Evolutionary conservation across 2,888 invertebrate genomes (phyloP).

Genomic region (Hylaea fasciaria): DNA sequence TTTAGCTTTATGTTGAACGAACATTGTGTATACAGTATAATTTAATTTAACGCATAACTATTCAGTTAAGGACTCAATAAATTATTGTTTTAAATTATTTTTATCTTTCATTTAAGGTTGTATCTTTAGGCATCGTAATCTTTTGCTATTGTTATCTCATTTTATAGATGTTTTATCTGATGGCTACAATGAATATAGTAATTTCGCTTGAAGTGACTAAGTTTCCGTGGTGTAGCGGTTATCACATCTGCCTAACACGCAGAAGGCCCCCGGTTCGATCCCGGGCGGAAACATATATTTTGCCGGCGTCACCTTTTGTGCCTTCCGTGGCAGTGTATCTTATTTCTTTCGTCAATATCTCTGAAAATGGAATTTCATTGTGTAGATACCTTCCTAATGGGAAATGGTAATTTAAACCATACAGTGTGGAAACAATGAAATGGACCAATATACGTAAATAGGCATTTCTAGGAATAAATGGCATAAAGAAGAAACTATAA

Average conservation of each 20-base stretch:
- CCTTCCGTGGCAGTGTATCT: neutral
- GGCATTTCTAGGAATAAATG: too few relatives aligned
- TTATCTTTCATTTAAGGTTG: slow-evolving; percentile 28
- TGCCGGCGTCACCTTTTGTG: slow-evolving; percentile 2
- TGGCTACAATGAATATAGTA: neutral
- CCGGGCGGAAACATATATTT: slow-evolving; percentile 90
- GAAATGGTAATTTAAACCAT: too few relatives aligned
- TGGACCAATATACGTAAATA: too few relatives aligned
- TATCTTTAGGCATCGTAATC: too few relatives aligned
- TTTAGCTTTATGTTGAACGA: slow-evolving; percentile 55
- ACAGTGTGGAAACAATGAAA: neutral
- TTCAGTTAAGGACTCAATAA: slow-evolving; percentile 77
- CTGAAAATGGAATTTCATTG: too few relatives aligned
- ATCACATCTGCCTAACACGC: slow-evolving; percentile 96
- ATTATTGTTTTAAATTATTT: slow-evolving; percentile 79
- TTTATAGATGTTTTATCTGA: too few relatives aligned
- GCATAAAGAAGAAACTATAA: too few relatives aligned
- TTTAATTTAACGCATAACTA: slow-evolving; percentile 72
- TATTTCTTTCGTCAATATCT: too few relatives aligned
- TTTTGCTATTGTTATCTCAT: too few relatives aligned
- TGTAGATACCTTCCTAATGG: too few relatives aligned
- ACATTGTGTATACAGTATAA: slow-evolving; percentile 77
- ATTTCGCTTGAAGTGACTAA: neutral
- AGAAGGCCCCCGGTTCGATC: slow-evolving; percentile 96
- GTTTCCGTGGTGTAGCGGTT: slow-evolving; percentile 95